Evolutionary conservation across 2,797 vertebrate genomes (phyloP), one percentile per base, ranked within the genome.

Genomic region (Danio jaintianensis): DNA sequence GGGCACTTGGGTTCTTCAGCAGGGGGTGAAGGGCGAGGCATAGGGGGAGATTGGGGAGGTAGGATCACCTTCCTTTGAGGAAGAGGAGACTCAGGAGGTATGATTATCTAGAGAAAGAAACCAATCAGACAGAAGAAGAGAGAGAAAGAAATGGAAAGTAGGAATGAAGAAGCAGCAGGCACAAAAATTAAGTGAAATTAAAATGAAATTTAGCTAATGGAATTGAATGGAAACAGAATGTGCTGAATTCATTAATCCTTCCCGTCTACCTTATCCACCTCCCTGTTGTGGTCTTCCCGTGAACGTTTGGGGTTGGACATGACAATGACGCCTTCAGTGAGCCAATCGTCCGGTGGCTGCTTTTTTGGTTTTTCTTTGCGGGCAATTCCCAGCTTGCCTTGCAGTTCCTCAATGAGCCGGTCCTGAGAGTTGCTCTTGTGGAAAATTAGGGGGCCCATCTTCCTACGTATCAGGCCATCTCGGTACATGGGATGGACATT

Each of bases 401-500:
- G 96, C 67, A 98, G 94, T 89, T 99, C 97, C 70, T 95, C 94
- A 79, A 97, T 94, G 81, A 98, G 92, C 59, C 81, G 92, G 89
- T 99, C 98, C 81, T 98, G 97, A 9, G 96, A 96, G 66, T 93
- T 92, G 86, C 92, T 96, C 92, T 98, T 97, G 91, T 97, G 95
- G 86, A 96, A 93, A 88, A 96, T 92, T 80, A 96, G 89, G 1
- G 97, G 96, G 59, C 96, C 96, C 94, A 96, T 93, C 89, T 95
- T 96, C 77, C 94, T 93, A 29, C 96, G 94, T 38, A 95, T 92
- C 79, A 95, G 91, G 71, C 94, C 94, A 7, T 98, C 96, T 53
- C 95, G 95, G 90, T 90, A 97, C 97, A 98, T 96, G 42, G 97
- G 97, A 87, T 99, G 98, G 55, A 96, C 95, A 8, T 97, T 96